Conservation (phyloP, 2,888 invertebrate species). For the Antheraea assamensis region DNA sequence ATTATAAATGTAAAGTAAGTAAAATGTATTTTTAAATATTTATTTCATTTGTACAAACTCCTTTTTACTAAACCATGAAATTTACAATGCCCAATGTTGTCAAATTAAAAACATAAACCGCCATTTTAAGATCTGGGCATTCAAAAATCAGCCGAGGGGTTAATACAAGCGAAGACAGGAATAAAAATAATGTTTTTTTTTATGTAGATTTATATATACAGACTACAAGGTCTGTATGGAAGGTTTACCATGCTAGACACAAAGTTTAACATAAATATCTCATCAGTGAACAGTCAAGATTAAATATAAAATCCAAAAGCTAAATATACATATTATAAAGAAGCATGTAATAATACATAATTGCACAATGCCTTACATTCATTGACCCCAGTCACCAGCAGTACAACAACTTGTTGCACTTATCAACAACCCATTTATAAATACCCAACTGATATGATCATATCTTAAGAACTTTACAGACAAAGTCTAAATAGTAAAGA, state of each 20-base stretch:
- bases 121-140: too few relatives aligned
- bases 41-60: too few relatives aligned
- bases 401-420: slow-evolving; percentile 2
- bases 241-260: neutral
- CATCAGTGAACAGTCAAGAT: neutral
- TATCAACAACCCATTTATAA: neutral
- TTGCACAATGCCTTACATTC: slow-evolving; percentile 11
- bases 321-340: neutral
- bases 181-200: too few relatives aligned
- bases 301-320: neutral
- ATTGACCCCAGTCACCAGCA: neutral
- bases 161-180: too few relatives aligned
- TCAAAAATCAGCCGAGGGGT: too few relatives aligned
- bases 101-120: too few relatives aligned
- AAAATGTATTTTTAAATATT: too few relatives aligned
- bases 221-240: neutral
- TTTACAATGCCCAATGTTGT: too few relatives aligned
- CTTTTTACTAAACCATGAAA: too few relatives aligned
- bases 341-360: neutral
- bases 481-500: neutral
- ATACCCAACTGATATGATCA: slow-evolving; percentile 3
- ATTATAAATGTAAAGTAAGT: too few relatives aligned
- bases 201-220: too few relatives aligned
- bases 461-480: slow-evolving; percentile 7
- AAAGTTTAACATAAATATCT: neutral